A percentile compares a stretch with the other conserved stretches of the same genome.
phyloP scores from a whole-genome alignment of 2,797 vertebrate genomes.

The Paramormyrops hopkinsi region DNA sequence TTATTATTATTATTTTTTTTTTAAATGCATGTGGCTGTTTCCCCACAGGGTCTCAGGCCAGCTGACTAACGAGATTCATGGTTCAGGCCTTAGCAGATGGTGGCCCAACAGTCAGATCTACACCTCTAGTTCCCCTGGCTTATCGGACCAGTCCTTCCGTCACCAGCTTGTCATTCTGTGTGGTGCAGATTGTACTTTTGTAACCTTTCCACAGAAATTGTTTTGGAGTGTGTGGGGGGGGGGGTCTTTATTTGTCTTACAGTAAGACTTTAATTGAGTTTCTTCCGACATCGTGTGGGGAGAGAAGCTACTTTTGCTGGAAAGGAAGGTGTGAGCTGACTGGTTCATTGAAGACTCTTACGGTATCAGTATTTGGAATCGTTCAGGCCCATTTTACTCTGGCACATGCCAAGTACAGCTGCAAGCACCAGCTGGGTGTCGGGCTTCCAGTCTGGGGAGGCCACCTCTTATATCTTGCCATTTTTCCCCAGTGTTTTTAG shows the following conservation, averaged over 20 bases:
- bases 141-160: not conserved
- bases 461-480: not conserved
- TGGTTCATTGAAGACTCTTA: not conserved
- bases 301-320: slow-evolving; percentile 53
- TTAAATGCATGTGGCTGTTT: not conserved
- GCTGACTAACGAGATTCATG: not conserved
- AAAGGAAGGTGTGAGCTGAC: slow-evolving; percentile 45
- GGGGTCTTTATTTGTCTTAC: slow-evolving; percentile 62
- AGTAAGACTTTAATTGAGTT: slow-evolving; percentile 76
- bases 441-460: not conserved
- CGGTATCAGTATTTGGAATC: not conserved
- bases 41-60: not conserved
- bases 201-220: slow-evolving; percentile 38
- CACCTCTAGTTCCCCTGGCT: not conserved
- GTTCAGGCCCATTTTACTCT: not conserved
- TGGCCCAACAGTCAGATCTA: not conserved
- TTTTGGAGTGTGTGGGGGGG: slow-evolving; percentile 15
- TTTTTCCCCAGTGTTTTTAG: not conserved
- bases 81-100: not conserved
- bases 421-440: not conserved
- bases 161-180: slow-evolving; percentile 31
- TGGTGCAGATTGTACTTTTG: slow-evolving; percentile 45
- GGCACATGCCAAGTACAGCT: not conserved
- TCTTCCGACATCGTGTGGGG: slow-evolving; percentile 45
- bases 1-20: not conserved